Evolutionary conservation across 1,140 invertebrate genomes (phyloP), one percentile per base, ranked within the genome.

Genomic region (Danaus melanippus): DNA sequence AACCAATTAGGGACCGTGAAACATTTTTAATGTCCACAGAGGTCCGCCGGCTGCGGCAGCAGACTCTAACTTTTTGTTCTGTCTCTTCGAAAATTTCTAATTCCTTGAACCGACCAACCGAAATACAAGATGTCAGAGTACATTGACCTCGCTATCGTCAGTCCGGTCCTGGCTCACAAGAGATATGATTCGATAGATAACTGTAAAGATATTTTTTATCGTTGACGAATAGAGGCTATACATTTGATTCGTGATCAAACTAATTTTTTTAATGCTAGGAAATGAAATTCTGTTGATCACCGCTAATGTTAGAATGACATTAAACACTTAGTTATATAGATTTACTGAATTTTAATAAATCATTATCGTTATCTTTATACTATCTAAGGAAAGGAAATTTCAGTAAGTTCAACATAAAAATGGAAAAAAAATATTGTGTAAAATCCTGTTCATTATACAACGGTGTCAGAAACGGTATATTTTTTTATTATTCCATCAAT

Each of bases 101-200:
- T 73, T 70, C 68, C 62, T 54, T 54, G 59, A 73, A 69, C 63
- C 66, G 67, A 58, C 71, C 65, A 69, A 62, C 63, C 66, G 53
- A 78, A 71, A 70, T 64, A 71, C 52, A 59, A 76, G 72, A 68
- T 72, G 69, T 43, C 53, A 53, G 67, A 59, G 81, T 66, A 53
- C 77, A 40, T 69, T 59, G 73, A 83, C 74, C 81, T 61, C 60
- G 15, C 54, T 57, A 51, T 60, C 56, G 39, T 50, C 53, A 49
- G 56, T 66, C 67, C 74, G 65, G 68, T 73, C 71, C 74, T 75
- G 74, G 67, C 65, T 53, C 64, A 72, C 74, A 74, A 72, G 52
- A 70, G 64, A 82, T 79, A 82, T 79, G 74, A 78, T 82, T 81
- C 69, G 76, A 81, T 82, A 81, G 74, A 76, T 84, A 84, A 82